phyloP scores from a whole-genome alignment of 1,140 invertebrate genomes.

The Ceratina japonica region DNA sequence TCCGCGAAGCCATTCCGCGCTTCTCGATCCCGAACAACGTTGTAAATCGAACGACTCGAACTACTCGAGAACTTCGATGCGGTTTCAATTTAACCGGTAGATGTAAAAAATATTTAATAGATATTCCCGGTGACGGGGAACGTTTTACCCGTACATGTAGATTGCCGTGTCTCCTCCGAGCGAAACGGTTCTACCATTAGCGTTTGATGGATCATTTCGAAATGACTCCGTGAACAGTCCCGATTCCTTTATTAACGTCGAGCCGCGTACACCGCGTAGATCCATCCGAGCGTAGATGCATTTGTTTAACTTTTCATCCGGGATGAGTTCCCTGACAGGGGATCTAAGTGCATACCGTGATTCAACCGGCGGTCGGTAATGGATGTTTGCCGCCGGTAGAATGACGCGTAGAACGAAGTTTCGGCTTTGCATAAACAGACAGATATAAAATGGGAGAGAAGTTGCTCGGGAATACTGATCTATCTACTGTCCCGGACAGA shows the following conservation, averaged over 20 bases:
- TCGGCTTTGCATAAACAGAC: constrained; percentile 10
- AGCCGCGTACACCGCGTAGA: neutral
- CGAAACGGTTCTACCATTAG: neutral
- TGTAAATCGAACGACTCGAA: too few species aligned
- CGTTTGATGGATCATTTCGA: neutral
- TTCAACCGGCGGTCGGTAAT: constrained; percentile 8
- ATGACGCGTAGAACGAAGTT: neutral
- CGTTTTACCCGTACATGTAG: too few species aligned
- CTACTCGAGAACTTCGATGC: too few species aligned
- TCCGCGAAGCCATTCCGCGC: too few species aligned
- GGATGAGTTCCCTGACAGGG: neutral
- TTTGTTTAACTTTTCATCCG: constrained; percentile 7
- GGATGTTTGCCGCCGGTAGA: constrained; percentile 3
- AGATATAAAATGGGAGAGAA: neutral
- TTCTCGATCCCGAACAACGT: too few species aligned
- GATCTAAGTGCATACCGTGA: constrained; percentile 14
- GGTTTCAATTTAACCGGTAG: too few species aligned
- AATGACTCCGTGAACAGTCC: neutral
- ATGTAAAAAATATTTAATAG: too few species aligned
- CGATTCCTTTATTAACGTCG: neutral
- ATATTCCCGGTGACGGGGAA: too few species aligned
- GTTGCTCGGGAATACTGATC: neutral
- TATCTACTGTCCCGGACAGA: neutral
- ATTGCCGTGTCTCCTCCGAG: too few species aligned
- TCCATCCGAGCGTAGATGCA: neutral